Evolutionary conservation across 2,797 vertebrate genomes (phyloP), one percentile per base, ranked within the genome.

Genomic region (Poecilia picta): DNA sequence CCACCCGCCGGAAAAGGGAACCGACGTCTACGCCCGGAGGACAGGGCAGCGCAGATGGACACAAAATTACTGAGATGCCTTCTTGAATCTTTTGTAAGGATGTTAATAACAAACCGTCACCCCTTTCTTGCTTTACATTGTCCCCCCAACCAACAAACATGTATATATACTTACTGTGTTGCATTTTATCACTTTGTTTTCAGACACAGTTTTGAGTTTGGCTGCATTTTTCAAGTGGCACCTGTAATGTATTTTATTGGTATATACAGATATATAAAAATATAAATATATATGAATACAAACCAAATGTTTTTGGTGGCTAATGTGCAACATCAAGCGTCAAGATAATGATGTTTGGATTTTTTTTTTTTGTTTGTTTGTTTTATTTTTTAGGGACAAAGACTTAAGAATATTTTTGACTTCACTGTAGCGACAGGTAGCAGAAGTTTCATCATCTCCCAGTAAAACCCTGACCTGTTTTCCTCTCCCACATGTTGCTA

Each of bases 51-150:
- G 83, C 92, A 90, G 89, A 47, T 71, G 83, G 92, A 94, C 93
- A 94, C 92, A 93, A 82, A 93, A 87, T 88, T 91, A 93, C 92
- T 96, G 95, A 96, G 95, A 97, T 97, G 97, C 97, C 97, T 98
- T 97, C 96, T 96, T 97, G 96, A 98, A 97, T 97, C 97, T 98
- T 99, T 99, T 99, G 97, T 98, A 98, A 98, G 97, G 98, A 97
- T 99, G 97, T 98, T 98, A 96, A 98, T 98, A 64, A 98, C 95
- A 94, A 92, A 90, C 87, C 88, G 53, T 83, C 84, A 78, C 82
- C 43, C 12, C 72, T 80, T 78, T 85, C 89, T 89, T 87, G 73
- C 86, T 72, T 66, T 79, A 78, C 79, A 74, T 62, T 51, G 39
- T 75, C 89, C 46, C 5, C 47, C 20, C 20, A 23, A 51, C 51